Conservation (phyloP, 2,888 invertebrate genomes). For the Tanytarsus gracilentus region DNA sequence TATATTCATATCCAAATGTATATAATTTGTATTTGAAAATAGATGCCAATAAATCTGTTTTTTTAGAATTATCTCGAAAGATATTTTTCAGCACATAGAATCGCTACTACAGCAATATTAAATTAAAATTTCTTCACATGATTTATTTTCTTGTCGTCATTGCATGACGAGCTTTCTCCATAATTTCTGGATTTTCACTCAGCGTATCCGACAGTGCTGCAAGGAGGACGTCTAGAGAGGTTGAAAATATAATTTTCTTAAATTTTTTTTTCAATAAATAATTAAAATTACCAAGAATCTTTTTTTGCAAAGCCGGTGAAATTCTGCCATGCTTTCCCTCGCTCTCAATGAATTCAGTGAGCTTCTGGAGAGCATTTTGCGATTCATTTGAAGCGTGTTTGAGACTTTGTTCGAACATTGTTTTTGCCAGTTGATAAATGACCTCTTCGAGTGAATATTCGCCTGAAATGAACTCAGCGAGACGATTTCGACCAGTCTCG, state of each 20-base stretch:
- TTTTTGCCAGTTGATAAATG: slow-evolving; percentile 71
- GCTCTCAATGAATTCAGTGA: slow-evolving; percentile 62
- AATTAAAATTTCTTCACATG: slow-evolving; percentile 32
- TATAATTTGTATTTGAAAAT: too few relatives aligned
- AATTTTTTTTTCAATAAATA: slow-evolving; percentile 8
- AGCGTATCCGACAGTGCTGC: slow-evolving; percentile 64
- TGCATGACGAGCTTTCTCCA: slow-evolving; percentile 49
- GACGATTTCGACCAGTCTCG: slow-evolving; percentile 56
- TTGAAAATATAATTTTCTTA: slow-evolving; percentile 16
- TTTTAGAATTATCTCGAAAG: too few relatives aligned
- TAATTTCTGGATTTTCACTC: slow-evolving; percentile 60
- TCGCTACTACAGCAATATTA: too few relatives aligned
- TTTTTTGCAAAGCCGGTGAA: slow-evolving; percentile 63
- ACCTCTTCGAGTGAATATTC: slow-evolving; percentile 70
- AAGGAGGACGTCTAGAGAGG: slow-evolving; percentile 58
- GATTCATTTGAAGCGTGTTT: slow-evolving; percentile 59
- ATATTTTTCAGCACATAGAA: too few relatives aligned
- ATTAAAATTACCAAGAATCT: slow-evolving; percentile 56
- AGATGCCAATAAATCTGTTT: too few relatives aligned
- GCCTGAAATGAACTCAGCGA: slow-evolving; percentile 62
- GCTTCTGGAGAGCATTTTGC: slow-evolving; percentile 61
- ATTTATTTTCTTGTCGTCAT: slow-evolving; percentile 33
- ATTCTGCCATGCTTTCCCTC: slow-evolving; percentile 66
- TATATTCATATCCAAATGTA: too few relatives aligned
- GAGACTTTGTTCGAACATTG: slow-evolving; percentile 69